Conservation (phyloP, 2,888 invertebrate genomes). For the Phanerotoma sp. region DNA sequence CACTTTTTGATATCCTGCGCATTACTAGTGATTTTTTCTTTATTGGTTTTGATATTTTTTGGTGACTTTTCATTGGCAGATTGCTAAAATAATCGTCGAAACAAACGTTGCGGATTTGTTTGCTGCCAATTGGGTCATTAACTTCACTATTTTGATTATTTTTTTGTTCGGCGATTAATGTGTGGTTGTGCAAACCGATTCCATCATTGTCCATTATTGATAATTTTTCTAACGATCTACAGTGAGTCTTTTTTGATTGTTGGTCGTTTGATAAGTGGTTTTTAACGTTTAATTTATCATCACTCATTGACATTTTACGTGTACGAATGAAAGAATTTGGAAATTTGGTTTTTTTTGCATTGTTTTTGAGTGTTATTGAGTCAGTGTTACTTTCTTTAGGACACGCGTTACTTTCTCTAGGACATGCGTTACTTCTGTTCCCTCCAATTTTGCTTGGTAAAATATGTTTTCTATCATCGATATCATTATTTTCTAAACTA, state of each 20-base stretch:
- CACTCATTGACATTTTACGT: conserved; percentile 38
- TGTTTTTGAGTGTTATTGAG: too few species aligned
- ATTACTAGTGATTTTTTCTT: conserved; percentile 33
- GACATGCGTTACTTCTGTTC: too few species aligned
- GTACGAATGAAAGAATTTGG: conserved; percentile 41
- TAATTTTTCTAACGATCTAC: conserved; percentile 38
- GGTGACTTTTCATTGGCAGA: conserved; percentile 21
- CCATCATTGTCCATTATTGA: conserved; percentile 4
- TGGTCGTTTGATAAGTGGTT: not conserved
- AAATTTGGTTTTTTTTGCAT: conserved; percentile 36
- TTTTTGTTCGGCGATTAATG: not conserved
- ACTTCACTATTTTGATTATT: not conserved
- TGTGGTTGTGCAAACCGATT: not conserved
- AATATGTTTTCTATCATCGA: conserved; percentile 11
- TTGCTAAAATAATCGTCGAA: conserved; percentile 13
- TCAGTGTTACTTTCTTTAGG: not conserved
- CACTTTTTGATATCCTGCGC: conserved; percentile 43
- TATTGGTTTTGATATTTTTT: conserved; percentile 30
- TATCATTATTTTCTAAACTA: conserved; percentile 34
- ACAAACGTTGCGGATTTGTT: not conserved
- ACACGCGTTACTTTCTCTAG: too few species aligned
- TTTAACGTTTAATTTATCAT: conserved; percentile 32
- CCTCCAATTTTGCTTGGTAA: too few species aligned
- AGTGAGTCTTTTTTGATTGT: conserved; percentile 12
- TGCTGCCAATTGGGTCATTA: too few species aligned